A percentile compares a stretch with the other conserved stretches of the same genome.
phyloP scores from a whole-genome alignment of 2,797 vertebrate species.

The Rallus crepitans region DNA sequence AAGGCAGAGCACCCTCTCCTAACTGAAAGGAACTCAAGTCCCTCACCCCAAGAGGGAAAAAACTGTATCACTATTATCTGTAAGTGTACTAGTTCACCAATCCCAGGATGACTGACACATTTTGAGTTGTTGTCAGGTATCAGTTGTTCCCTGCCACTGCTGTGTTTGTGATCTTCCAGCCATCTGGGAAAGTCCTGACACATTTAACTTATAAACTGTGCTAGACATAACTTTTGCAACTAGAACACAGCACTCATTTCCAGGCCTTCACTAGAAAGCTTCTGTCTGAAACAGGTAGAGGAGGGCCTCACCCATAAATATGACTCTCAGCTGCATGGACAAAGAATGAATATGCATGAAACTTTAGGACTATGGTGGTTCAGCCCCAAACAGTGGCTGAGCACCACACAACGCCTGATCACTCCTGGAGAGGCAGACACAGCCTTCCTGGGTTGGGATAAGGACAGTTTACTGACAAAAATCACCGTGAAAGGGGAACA shows the following conservation, averaged over 20 bases:
- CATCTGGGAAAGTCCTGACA: slow-evolving; percentile 34
- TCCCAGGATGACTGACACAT: slow-evolving; percentile 11
- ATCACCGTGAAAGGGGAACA: too few species aligned
- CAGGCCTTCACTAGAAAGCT: neutral
- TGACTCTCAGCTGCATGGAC: fast-evolving
- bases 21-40: neutral
- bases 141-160: neutral
- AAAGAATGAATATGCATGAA: neutral
- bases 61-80: neutral
- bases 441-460: too few species aligned
- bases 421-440: too few species aligned
- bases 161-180: neutral
- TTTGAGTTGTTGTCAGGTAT: neutral
- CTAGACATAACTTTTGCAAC: slow-evolving; percentile 11
- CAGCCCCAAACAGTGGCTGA: too few species aligned
- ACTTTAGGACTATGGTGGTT: neutral
- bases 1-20: neutral
- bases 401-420: too few species aligned
- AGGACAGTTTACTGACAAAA: too few species aligned
- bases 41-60: neutral
- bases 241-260: neutral
- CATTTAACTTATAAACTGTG: slow-evolving; percentile 28
- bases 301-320: neutral
- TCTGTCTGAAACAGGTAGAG: neutral
- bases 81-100: neutral